phyloP scores from a whole-genome alignment of 2,888 invertebrate genomes.

The Drosophila quinaria region DNA sequence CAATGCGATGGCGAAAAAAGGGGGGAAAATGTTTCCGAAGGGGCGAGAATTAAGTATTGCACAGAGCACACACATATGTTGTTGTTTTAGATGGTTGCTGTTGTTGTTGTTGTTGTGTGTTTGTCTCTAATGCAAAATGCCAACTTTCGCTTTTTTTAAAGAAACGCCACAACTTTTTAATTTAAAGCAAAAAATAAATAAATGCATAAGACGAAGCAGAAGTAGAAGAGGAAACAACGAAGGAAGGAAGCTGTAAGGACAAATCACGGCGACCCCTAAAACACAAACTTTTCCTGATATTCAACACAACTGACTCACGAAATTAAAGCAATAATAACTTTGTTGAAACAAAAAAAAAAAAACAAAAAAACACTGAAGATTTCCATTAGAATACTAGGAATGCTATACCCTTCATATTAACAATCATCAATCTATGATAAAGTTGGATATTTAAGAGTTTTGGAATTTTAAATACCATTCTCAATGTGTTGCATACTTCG shows the following conservation, averaged over 20 bases:
- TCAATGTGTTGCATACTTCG: not conserved
- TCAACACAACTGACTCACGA: conserved; percentile 72
- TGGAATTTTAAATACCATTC: not conserved
- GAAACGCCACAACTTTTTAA: conserved; percentile 56
- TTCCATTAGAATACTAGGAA: not conserved
- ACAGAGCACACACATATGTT: conserved; percentile 29
- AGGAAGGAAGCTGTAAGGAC: conserved; percentile 37
- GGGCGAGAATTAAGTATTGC: conserved; percentile 35
- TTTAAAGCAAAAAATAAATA: conserved; percentile 38
- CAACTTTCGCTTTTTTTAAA: conserved; percentile 41
- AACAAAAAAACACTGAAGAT: not conserved
- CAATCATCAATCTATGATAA: not conserved
- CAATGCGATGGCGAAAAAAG: not conserved
- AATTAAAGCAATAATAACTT: conserved; percentile 82
- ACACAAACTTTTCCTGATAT: conserved; percentile 58
- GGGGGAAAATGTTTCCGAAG: conserved; percentile 1
- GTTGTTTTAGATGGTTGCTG: not conserved
- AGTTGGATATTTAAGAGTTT: not conserved
- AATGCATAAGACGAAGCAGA: not conserved
- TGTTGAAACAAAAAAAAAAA: conserved; percentile 48
- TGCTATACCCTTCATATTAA: not conserved
- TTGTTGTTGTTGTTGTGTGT: conserved; percentile 7
- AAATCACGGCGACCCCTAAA: conserved; percentile 56
- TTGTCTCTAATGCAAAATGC: conserved; percentile 52
- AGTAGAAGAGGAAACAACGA: conserved; percentile 13